Evolutionary conservation across 2,113 vertebrate genomes (phyloP), one percentile per base, ranked within the genome.

Genomic region (Bolborhynchus lineola): DNA sequence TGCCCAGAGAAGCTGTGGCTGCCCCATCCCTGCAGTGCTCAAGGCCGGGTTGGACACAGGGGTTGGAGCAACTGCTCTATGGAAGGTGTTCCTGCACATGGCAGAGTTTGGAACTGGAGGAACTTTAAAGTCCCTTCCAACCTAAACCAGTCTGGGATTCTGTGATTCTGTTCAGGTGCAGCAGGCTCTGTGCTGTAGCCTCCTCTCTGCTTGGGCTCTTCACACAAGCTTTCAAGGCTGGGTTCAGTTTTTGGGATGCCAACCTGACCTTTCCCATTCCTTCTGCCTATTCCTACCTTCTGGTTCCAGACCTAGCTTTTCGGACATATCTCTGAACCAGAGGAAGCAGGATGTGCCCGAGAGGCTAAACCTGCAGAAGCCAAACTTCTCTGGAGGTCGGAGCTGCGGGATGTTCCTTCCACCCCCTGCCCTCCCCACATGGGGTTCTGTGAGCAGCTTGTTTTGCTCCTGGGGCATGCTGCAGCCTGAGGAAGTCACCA

Each of bases 401-500:
- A 33, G 41, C 41, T 15, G 28, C 83, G 9, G 28, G 0, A 0
- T 2, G 7, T 62, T 53, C 52, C 37, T 60, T 86, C 39, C 62
- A 3, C 16, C 31, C 84, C 5, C 0, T 26, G n/a, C n/a, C 46
- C 53, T 82, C 70, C 52, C 26, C 75, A 57, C 60, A 47, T 55
- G 74, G 28, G 6, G 2, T 44, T 1, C 67, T 5, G 23, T 46
- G 37, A 86, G 63, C 24, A 18, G 53, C 60, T 82, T 83, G 77
- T 77, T 91, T 86, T 52, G 64, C 83, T 93, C 69, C 78, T 70
- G 47, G 3, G 31, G 41, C 53, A 28, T 4, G 8, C 68, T 35
- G 47, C 90, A 60, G 57, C 67, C 50, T 55, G 68, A 96, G 92
- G 97, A 96, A 96, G 94, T 96, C 68, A 80, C 88, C 79, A 82